Conservation (phyloP, 2,113 vertebrate species). For the Mellivora capensis region DNA sequence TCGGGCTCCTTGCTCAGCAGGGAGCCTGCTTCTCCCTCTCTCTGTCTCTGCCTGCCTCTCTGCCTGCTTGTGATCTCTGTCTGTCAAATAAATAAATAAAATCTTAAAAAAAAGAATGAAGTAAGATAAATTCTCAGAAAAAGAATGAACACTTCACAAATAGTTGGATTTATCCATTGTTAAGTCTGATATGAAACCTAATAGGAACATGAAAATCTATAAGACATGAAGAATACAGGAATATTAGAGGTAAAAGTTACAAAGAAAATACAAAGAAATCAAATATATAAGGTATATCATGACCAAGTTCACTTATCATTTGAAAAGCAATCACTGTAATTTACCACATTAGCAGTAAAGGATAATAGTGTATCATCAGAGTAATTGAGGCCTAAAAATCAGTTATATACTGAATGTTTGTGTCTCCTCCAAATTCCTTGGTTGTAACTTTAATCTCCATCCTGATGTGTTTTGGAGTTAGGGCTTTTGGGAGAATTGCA, state of each 20-base stretch:
- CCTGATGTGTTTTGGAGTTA: neutral
- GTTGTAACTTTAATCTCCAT: neutral
- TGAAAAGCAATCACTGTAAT: neutral
- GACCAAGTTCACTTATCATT: neutral
- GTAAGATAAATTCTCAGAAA: neutral
- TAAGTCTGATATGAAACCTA: neutral
- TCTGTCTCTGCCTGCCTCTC: no score
- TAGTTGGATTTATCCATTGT: neutral
- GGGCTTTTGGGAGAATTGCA: neutral
- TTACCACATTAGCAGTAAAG: neutral
- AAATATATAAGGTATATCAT: neutral
- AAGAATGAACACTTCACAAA: neutral
- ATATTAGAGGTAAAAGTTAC: neutral
- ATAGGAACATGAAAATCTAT: neutral
- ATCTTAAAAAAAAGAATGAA: no score
- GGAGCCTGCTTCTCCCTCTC: no score
- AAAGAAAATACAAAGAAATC: neutral
- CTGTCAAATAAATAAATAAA: no score
- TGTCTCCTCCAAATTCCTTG: no score
- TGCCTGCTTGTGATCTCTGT: no score
- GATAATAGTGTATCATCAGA: neutral
- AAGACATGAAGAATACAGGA: neutral
- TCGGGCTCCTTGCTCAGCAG: fast-evolving
- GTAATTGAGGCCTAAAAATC: no score
- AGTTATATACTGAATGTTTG: neutral